Conservation (phyloP, 2,797 vertebrate genomes). For the Orestias chungarensis region DNA sequence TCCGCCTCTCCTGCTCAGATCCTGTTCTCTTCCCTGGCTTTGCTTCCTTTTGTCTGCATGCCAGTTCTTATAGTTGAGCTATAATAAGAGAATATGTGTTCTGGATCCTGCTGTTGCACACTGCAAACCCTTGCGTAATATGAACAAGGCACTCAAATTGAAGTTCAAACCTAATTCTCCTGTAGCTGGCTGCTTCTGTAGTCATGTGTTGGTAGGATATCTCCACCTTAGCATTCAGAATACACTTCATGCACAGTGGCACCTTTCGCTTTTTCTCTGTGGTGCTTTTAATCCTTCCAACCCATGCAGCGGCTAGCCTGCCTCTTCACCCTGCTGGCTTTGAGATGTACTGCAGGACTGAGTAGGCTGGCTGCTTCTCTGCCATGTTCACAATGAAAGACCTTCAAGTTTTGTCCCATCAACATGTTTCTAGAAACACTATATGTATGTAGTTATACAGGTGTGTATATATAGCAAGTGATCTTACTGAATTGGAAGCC, state of each 20-base stretch:
- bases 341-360: conserved; percentile 54
- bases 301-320: conserved; percentile 76
- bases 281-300: conserved; percentile 84
- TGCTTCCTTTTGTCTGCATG: conserved; percentile 73
- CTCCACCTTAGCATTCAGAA: conserved; percentile 31
- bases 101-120: conserved; percentile 76
- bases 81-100: conserved; percentile 58
- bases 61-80: conserved; percentile 38
- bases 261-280: conserved; percentile 61
- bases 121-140: conserved; percentile 4
- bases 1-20: conserved; percentile 39
- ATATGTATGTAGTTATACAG: background rate
- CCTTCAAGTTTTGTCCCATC: conserved; percentile 66
- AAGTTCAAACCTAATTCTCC: conserved; percentile 3
- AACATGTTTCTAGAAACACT: conserved; percentile 37
- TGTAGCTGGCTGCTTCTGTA: conserved; percentile 12
- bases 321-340: conserved; percentile 71
- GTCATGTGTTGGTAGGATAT: conserved; percentile 14
- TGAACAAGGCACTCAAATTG: conserved; percentile 11
- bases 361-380: conserved; percentile 69
- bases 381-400: conserved; percentile 66
- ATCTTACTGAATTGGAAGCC: background rate
- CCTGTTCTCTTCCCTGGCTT: conserved; percentile 62
- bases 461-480: background rate
- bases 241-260: conserved; percentile 54